Evolutionary conservation across 92 coral and sea anemone genomes (phyloP).

Genomic region (Heliopora coerulea): DNA sequence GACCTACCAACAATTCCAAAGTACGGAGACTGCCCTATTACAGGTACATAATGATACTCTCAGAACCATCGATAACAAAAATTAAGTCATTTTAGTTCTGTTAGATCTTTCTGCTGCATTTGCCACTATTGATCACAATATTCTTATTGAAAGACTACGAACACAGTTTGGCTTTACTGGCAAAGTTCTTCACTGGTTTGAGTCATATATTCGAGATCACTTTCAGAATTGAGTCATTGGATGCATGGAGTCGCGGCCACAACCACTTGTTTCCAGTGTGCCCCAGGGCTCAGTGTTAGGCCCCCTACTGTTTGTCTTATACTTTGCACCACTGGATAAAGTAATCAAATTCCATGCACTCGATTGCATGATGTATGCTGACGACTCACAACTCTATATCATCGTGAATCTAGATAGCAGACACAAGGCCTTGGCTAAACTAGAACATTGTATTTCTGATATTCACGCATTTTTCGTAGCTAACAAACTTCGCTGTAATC

Average conservation of each 20-base stretch:
- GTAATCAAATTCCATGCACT: constrained; percentile 28
- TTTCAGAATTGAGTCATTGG: constrained; percentile 41
- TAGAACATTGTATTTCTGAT: too few relatives aligned
- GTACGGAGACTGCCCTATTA: constrained; percentile 49
- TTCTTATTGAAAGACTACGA: constrained; percentile 34
- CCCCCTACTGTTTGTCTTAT: constrained; percentile 43
- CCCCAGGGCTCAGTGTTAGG: constrained; percentile 55
- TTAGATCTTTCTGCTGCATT: constrained; percentile 42
- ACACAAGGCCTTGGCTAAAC: too few relatives aligned
- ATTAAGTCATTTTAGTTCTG: constrained; percentile 42
- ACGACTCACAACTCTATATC: constrained; percentile 45
- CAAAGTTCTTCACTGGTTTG: constrained; percentile 48
- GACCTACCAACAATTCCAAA: constrained; percentile 51
- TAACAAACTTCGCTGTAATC: too few relatives aligned
- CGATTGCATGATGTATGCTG: constrained; percentile 40
- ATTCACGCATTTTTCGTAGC: too few relatives aligned
- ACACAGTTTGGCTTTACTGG: constrained; percentile 35
- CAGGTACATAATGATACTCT: constrained; percentile 44
- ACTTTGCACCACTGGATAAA: constrained; percentile 50
- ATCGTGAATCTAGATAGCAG: too few relatives aligned
- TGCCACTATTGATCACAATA: constrained; percentile 40
- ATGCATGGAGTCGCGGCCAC: constrained; percentile 33
- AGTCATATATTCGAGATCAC: constrained; percentile 44
- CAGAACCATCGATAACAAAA: constrained; percentile 26
- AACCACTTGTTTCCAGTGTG: constrained; percentile 18